Evolutionary conservation across 2,888 invertebrate species (phyloP).

Genomic region (Muscina levida): DNA sequence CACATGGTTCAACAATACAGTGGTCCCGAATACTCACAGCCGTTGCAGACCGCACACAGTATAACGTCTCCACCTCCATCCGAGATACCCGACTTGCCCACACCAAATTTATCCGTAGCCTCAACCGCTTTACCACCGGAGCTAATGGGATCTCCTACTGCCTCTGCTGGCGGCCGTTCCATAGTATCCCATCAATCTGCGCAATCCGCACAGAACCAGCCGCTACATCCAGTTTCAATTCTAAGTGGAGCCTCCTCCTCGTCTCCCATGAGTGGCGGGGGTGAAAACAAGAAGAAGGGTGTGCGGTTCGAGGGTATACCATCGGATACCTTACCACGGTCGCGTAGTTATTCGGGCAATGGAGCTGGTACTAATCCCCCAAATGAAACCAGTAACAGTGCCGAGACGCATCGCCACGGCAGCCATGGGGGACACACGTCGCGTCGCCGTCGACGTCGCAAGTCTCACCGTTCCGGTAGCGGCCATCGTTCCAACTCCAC

Average conservation of each 20-base stretch:
- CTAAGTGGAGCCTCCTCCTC: conserved; percentile 75
- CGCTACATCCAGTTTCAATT: conserved; percentile 75
- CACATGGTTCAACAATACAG: conserved; percentile 61
- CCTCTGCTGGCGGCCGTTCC: conserved; percentile 76
- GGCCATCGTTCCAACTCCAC: conserved; percentile 75
- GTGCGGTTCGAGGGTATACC: conserved; percentile 80
- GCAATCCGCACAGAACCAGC: conserved; percentile 71
- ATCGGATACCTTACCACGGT: conserved; percentile 80
- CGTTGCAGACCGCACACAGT: conserved; percentile 64
- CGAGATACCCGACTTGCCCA: conserved; percentile 78
- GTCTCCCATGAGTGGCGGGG: conserved; percentile 74
- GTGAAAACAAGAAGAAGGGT: conserved; percentile 77
- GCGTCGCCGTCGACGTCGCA: conserved; percentile 75
- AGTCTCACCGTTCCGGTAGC: conserved; percentile 75
- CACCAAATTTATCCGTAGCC: conserved; percentile 82
- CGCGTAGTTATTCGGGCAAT: conserved; percentile 82
- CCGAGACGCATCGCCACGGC: conserved; percentile 58
- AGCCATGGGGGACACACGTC: conserved; percentile 73
- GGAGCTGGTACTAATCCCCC: conserved; percentile 75
- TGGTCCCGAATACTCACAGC: conserved; percentile 68
- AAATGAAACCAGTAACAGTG: conserved; percentile 29
- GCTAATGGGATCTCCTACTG: conserved; percentile 76
- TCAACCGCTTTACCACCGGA: conserved; percentile 80
- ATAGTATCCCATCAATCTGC: conserved; percentile 75
- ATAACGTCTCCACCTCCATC: conserved; percentile 70